Evolutionary conservation across 2,113 vertebrate species (phyloP), one percentile per base, ranked within the genome.

Genomic region (Protomyctophum bolini): DNA sequence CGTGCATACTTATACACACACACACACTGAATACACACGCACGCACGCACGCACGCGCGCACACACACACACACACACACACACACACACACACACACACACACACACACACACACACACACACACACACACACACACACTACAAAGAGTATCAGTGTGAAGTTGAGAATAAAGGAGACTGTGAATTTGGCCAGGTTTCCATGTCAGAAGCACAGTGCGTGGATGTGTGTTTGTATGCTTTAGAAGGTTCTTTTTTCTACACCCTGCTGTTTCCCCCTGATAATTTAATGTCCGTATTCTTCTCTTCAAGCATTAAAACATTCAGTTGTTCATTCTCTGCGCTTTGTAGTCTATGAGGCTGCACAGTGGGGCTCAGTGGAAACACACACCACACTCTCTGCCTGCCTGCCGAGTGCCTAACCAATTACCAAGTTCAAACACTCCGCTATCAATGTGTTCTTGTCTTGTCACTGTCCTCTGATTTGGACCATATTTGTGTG

Each of bases 231-330:
- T 74, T 41, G 69, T 68, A 11, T 70, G 82, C 86, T 88, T 88
- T 87, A 83, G 78, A 87, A 81, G 79, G 81, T 83, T 87, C 83
- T 87, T 87, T 85, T 83, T 90, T 84, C 54, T 84, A 84, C 85
- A 87, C 89, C 86, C 88, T 93, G 87, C 91, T 90, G 90, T 93
- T 93, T 91, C 11, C 91, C 77, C 89, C 88, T 91, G 91, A 92
- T 92, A 92, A 92, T 90, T 87, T 87, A 85, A 82, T 88, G 88
- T 90, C 88, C 87, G 77, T 80, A 85, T 87, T 90, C 86, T 85
- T 89, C 83, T 91, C 80, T 90, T 91, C 85, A 89, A 89, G 89
- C 83, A 83, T 89, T 88, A 88, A 86, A 91, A 88, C 86, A 88
- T 82, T 90, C 82, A 89, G 90, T 91, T 90, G 87, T 88, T 88